Percentiles rank a stretch among this genome's conserved stretches.
Conservation (phyloP, 2,797 vertebrate genomes). For the Rhadinocentrus ornatus region DNA sequence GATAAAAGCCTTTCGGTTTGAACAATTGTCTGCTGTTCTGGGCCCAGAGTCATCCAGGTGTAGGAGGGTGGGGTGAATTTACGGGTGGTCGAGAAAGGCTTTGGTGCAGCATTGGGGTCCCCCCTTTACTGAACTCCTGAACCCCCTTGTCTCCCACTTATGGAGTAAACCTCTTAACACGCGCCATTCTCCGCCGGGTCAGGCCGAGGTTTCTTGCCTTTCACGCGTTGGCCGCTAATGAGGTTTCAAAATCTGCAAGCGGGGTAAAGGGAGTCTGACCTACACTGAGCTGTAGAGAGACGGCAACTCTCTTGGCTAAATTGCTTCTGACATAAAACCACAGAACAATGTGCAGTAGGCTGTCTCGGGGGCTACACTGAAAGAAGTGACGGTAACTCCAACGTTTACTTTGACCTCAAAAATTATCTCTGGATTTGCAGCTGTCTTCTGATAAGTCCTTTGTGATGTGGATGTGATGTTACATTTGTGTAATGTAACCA, state of each 20-base stretch:
- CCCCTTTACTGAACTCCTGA: constrained; percentile 69
- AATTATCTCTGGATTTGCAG: constrained; percentile 13
- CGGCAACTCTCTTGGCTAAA: constrained; percentile 42
- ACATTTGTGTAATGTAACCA: constrained; percentile 16
- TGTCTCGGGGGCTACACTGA: constrained; percentile 24
- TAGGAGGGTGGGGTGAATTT: constrained; percentile 23
- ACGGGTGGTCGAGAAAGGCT: constrained; percentile 53
- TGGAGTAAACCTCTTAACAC: constrained; percentile 69
- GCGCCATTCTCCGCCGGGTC: constrained; percentile 71
- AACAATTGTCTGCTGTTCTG: constrained; percentile 23
- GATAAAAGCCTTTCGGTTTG: constrained; percentile 24
- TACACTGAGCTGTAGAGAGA: constrained; percentile 50
- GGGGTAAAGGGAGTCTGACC: constrained; percentile 71
- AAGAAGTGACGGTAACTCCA: constrained; percentile 31
- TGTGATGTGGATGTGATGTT: neutral
- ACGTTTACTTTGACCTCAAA: constrained; percentile 32
- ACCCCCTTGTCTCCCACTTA: constrained; percentile 54
- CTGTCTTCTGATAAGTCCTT: constrained; percentile 13
- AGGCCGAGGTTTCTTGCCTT: constrained; percentile 71
- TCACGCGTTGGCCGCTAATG: constrained; percentile 79
- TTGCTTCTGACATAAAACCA: constrained; percentile 67
- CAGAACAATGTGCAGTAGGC: constrained; percentile 58
- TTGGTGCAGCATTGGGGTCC: constrained; percentile 54
- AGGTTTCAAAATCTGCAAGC: constrained; percentile 69
- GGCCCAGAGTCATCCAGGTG: constrained; percentile 40